Evolutionary conservation across 2,888 invertebrate genomes (phyloP), one percentile per base, ranked within the genome.

Genomic region (Capitulum mitella): DNA sequence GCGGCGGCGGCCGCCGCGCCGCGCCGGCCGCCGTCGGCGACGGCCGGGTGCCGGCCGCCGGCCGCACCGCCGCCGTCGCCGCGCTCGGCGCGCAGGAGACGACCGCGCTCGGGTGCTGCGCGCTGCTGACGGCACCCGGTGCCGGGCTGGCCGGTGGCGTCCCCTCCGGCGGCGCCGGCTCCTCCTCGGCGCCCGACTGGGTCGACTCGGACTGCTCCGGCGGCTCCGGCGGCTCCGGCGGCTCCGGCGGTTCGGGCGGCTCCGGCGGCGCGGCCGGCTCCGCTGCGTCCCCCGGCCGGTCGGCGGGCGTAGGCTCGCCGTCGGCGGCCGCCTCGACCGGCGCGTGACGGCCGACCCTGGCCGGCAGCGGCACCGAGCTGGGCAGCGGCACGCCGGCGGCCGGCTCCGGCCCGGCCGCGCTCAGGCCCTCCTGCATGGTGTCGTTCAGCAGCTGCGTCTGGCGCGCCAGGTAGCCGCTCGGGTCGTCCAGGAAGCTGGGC

Each of bases 401-500:
- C 26, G 61, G 3, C 12, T 12, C 64, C 37, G 70, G 70, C 22
- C 12, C 70, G 1, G 32, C 70, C 1, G 76, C 29, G 14, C 43
- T 76, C 16, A 48, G 46, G 3, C 46, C 32, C 46, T 76, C 76
- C 76, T 46, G 76, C 80, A 93, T 93, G 19, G 92, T 94, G 84
- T 91, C 93, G 84, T 94, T 94, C 78, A 95, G 86, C 82, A 95
- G 86, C 48, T 93, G 93, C 0, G 95, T 95, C 85, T 96, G 95
- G 83, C 95, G 95, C 10, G 94, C 94, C 82, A 96, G 87, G 86
- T 94, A 96, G 3, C 94, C 95, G 83, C 92, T 93, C 0, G 95
- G 95, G 86, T 96, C 95, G 82, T 96, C 95, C 89, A 95, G 91
- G 85, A 95, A 95, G 51, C 94, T 94, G 1, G 93, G 93, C 81